Evolutionary conservation across 2,113 vertebrate genomes (phyloP), one percentile per base, ranked within the genome.

Genomic region (Notarius lentiginosus): DNA sequence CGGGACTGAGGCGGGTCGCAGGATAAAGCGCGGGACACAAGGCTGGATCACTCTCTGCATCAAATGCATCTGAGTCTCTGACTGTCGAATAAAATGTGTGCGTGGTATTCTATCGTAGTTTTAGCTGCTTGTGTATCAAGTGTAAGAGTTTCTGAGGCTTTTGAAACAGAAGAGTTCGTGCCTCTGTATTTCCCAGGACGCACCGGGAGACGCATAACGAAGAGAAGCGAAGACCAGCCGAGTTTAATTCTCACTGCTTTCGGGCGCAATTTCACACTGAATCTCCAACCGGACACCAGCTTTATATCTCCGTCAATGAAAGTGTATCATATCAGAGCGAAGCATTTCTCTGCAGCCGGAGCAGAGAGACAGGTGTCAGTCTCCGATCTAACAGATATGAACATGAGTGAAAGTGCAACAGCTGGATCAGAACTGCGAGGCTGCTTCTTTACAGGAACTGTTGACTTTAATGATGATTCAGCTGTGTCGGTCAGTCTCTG

Each of bases 401-500:
- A 47, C 20, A 70, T 87, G 18, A 79, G 41, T 70, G 77, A 87
- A 14, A 85, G 68, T 0, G 84, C 85, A 12, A 89, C 89, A 56
- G 30, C 56, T 55, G 88, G 82, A 51, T 68, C 66, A 7, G 83
- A 88, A 56, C 61, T 95, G 20, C 91, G 91, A n/a, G 82, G 49
- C 7, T 96, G 96, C 82, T 96, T 97, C 89, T 96, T 95, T 89
- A 92, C 94, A 0, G 96, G 96, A 15, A 90, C 90, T 0, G 96
- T 96, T n/a, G 92, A 95, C 10, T 88, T 83, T 5, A 91, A 84
- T 68, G 91, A 91, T 17, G 93, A 92, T 7, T 94, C 94, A 0
- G 86, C 94, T 83, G 95, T 94, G 30, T 95, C 95, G 0, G 90
- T 97, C 66, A 96, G 94, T 89, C 88, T 96, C 76, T 97, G 96